Percentiles rank a stretch among this genome's conserved stretches.
phyloP scores from a whole-genome alignment of 2,113 vertebrate genomes.

The Tiliqua scincoides region DNA sequence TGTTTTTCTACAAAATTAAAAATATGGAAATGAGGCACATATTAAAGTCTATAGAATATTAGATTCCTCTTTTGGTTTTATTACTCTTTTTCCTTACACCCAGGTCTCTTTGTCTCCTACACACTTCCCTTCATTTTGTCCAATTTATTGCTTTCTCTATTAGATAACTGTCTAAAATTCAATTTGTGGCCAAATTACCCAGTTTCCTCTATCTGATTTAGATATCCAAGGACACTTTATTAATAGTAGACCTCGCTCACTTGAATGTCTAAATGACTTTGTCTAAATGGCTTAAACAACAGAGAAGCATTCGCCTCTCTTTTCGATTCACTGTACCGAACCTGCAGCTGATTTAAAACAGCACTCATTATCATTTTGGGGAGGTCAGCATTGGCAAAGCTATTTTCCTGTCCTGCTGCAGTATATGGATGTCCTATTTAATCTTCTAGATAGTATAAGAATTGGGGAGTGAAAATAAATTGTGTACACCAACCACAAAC shows the following conservation, averaged over 20 bases:
- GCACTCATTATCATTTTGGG: not conserved
- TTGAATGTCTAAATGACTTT: slow-evolving; percentile 41
- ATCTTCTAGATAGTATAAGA: not conserved
- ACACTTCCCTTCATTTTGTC: slow-evolving; percentile 47
- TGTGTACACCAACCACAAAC: not conserved
- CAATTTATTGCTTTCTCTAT: slow-evolving; percentile 59
- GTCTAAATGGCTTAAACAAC: slow-evolving; percentile 11
- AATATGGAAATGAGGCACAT: slow-evolving; percentile 30
- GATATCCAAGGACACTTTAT: slow-evolving; percentile 54
- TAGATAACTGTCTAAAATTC: slow-evolving; percentile 67
- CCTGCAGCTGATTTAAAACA: slow-evolving; percentile 21
- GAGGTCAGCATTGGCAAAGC: not conserved
- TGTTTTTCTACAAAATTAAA: slow-evolving; percentile 42
- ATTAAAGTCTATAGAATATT: slow-evolving; percentile 69
- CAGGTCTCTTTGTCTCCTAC: slow-evolving; percentile 54
- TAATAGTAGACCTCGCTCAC: slow-evolving; percentile 49
- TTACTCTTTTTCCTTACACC: slow-evolving; percentile 41
- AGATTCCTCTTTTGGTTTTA: slow-evolving; percentile 64
- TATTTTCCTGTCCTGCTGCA: not conserved
- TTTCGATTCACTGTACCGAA: slow-evolving; percentile 1
- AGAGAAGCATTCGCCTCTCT: slow-evolving; percentile 22
- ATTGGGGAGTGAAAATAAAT: slow-evolving; percentile 5
- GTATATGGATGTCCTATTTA: not conserved
- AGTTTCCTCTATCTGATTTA: slow-evolving; percentile 51
- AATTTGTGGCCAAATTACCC: slow-evolving; percentile 64